Conservation (phyloP, 2,888 invertebrate species). For the Volucella bombylans region DNA sequence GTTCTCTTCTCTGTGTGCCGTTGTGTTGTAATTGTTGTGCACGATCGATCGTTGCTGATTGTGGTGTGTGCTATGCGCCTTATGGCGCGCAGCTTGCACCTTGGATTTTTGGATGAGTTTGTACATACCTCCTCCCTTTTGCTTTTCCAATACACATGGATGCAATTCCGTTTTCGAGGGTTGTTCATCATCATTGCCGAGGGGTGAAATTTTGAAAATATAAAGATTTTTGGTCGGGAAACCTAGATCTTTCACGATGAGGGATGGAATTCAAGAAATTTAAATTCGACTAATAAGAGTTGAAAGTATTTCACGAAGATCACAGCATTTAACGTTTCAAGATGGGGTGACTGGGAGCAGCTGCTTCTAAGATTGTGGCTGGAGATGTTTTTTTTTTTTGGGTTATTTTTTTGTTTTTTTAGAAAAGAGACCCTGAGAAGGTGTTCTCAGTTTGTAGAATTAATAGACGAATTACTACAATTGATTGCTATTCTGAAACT, state of each 20-base stretch:
- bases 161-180: conserved; percentile 28
- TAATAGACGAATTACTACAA: too few species aligned
- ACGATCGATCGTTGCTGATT: background rate
- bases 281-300: conserved; percentile 46
- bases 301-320: conserved; percentile 48
- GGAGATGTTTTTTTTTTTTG: background rate
- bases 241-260: background rate
- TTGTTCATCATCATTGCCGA: conserved; percentile 34
- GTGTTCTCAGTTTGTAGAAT: background rate
- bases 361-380: conserved; percentile 26
- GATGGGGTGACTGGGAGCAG: conserved; percentile 63
- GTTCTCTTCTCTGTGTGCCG: conserved; percentile 40
- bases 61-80: conserved; percentile 45
- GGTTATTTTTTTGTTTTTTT: background rate
- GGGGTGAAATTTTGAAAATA: conserved; percentile 43
- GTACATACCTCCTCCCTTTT: too few species aligned
- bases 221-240: conserved; percentile 20
- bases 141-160: conserved; percentile 3
- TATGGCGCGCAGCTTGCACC: conserved; percentile 69
- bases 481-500: too few species aligned
- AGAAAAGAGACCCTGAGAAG: conserved; percentile 24
- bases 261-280: conserved; percentile 49
- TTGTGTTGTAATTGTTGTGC: conserved; percentile 4
- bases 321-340: conserved; percentile 62
- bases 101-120: conserved; percentile 10